phyloP scores from a whole-genome alignment of 1,140 invertebrate genomes.

The Megalonaias nervosa region DNA sequence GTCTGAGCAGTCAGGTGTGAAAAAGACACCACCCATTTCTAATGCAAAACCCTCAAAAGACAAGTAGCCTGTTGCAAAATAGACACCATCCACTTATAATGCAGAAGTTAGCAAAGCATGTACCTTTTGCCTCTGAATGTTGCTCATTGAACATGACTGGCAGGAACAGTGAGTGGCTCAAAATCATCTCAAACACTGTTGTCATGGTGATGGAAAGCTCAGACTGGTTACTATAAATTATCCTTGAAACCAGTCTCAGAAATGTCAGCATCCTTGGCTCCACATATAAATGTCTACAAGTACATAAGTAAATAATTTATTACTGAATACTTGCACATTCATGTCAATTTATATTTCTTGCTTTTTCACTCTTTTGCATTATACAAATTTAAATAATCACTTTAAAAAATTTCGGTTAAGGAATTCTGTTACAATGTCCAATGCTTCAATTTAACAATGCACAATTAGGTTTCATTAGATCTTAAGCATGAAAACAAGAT shows the following conservation, averaged over 20 bases:
- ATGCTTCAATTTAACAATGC: too few species aligned
- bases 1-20: background rate
- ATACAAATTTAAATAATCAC: too few species aligned
- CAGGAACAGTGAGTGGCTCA: constrained; percentile 49
- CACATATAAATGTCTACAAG: constrained; percentile 14
- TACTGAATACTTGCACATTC: too few species aligned
- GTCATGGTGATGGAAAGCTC: constrained; percentile 15
- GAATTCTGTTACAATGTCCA: too few species aligned
- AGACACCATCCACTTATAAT: background rate
- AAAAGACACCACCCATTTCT: background rate
- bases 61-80: background rate
- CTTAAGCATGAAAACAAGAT: too few species aligned
- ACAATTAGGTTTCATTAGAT: too few species aligned
- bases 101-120: background rate
- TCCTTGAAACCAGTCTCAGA: background rate
- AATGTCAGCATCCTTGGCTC: constrained; percentile 10
- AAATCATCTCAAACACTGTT: constrained; percentile 42
- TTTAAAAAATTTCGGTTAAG: too few species aligned
- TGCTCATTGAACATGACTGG: constrained; percentile 49
- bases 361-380: too few species aligned
- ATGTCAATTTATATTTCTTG: too few species aligned
- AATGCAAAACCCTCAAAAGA: background rate
- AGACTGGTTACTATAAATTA: constrained; percentile 2
- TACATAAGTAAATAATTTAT: too few species aligned
- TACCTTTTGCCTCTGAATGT: constrained; percentile 46